phyloP scores from a whole-genome alignment of 2,797 vertebrate species.

The Melanotaenia parkinsoni region DNA sequence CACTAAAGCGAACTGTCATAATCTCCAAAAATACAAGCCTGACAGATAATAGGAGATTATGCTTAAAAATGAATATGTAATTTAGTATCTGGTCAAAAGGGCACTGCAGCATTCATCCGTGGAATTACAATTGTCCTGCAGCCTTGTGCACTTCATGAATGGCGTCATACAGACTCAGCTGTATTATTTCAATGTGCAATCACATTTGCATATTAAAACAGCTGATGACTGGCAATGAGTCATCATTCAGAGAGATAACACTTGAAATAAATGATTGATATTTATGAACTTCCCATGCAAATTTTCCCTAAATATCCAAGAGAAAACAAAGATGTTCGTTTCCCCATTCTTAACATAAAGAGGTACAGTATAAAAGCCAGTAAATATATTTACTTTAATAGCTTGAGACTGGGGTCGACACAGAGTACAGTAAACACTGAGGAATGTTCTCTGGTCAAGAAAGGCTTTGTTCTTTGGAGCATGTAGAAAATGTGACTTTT shows the following conservation, averaged over 20 bases:
- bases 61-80: slow-evolving; percentile 3
- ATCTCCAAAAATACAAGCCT: background rate
- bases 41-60: background rate
- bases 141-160: slow-evolving; percentile 20
- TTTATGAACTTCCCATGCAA: background rate
- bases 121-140: background rate
- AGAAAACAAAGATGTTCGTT: background rate
- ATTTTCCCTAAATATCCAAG: background rate
- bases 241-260: background rate
- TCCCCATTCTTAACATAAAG: slow-evolving; percentile 2
- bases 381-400: slow-evolving; percentile 12
- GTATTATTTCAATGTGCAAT: slow-evolving; percentile 20
- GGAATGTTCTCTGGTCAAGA: slow-evolving; percentile 67
- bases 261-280: background rate
- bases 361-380: background rate
- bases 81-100: background rate
- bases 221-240: slow-evolving; percentile 19
- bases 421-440: slow-evolving; percentile 42
- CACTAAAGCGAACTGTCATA: background rate
- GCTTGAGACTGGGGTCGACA: slow-evolving; percentile 26
- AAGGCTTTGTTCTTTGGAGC: slow-evolving; percentile 67
- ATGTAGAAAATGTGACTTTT: slow-evolving; percentile 66
- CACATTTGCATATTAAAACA: slow-evolving; percentile 54
- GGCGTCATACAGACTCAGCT: slow-evolving; percentile 20
- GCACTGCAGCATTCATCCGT: background rate